Base-by-base conservation (phyloP, 2,113 vertebrate species). In the Myotis yumanensis region DNA sequence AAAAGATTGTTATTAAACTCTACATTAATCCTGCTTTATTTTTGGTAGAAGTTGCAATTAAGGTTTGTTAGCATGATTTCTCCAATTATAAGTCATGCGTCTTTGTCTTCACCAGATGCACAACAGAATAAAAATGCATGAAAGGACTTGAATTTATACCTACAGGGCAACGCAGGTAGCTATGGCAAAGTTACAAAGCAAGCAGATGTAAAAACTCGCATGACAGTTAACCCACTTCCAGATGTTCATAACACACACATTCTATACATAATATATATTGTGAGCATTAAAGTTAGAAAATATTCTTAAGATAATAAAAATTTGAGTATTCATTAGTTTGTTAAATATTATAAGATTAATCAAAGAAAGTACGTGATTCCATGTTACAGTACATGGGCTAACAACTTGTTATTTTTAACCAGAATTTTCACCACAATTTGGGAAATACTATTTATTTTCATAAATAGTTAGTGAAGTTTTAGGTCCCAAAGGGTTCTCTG, bases 181-280 rank as follows among this genome's bases (percentile, higher is more conserved):
- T 95, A 77, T 91, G 88, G 5, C 79, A 87, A 57, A 52, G 93
- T 77, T 90, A 95, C 93, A 87, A 90, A 93, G 96, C 98, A 98
- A 97, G 54, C 92, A 64, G 86, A 97, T 96, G 90, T 87, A 23
- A 85, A 97, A 94, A 85, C 94, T 89, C 94, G 97, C 48, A 83
- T 92, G 97, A 96, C 90, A 97, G 97, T 96, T 95, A 98, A 85
- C 69, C 93, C 95, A 97, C 93, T 97, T 98, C 96, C 97, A 97
- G 95, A 91, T 97, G 96, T 93, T 73, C 83, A 89, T 72, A 94
- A 96, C 52, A 91, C 30, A 59, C 11, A 96, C 20, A 14, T 46
- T 94, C 32, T 86, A 62, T 73, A 89, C 2, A 81, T 62, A 71
- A 52, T 59, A 71, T 81, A 62, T 52, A 89, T 79, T 75, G 37